Evolutionary conservation across 30 jellyfish, hydroid and myxozoan species (phyloP), one percentile per base, ranked within the genome.

Genomic region (Clytia hemisphaerica): DNA sequence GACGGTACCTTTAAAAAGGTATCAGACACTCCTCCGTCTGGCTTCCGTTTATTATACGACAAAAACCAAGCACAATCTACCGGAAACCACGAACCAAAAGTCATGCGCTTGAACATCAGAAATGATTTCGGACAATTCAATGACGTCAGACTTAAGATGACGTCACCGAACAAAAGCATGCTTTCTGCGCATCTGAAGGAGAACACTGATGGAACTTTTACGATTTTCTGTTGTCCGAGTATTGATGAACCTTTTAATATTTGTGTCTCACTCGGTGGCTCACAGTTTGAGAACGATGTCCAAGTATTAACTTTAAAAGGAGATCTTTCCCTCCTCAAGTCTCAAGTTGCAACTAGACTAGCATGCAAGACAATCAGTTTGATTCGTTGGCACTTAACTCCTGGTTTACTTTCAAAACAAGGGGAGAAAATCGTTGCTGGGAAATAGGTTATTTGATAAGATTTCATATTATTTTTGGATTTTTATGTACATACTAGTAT

Each of bases 331-430:
- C 84, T 85, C 22, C 60, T 91, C 85, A 50, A 63, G 32, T 82
- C 85, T 63, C 66, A 78, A 49, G 99, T 82, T 54, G 67, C 75
- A 12, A 95, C 82, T 60, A n/a, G n/a, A n/a, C 59, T 91, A 69
- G 94, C 99, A 6, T 91, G 99, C 88, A 59, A 93, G 34, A 80
- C 99, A 26, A 55, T 91, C 47, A 77, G 99, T 45, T 75, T 91
- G 18, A 60, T 91, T 1, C 94, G 99, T 22, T 91, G 99, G 99
- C 99, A 91, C 50, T 36, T 91, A 38, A 91, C 99, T 1, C 99
- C 99, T 0, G 99, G 99, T 12, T 64, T 91, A 14, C 59, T 82
- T 38, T 86, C 88, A 47, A 83, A 73, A 6, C 77, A 78, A 49
- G 73, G 72, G n/a, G 93, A 93, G 19, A 70, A 75, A 35, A 55